Conservation (phyloP, 2,888 invertebrate species). For the Torymus auratus region DNA sequence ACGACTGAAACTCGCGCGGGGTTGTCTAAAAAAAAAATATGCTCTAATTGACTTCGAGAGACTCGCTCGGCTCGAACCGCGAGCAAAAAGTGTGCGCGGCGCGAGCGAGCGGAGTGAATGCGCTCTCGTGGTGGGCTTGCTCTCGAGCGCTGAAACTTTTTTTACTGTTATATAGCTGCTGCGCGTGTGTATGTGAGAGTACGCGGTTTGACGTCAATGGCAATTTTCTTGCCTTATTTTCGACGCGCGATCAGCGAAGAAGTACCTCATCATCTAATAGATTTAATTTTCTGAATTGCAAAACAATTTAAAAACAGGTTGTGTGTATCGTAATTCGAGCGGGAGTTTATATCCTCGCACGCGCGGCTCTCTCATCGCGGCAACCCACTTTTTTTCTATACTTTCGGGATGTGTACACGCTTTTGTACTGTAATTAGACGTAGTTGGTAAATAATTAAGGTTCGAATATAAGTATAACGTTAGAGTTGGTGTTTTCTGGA, state of each 20-base stretch:
- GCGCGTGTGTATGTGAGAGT: background rate
- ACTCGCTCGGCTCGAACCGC: too few relatives aligned
- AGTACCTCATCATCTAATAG: slow-evolving; percentile 20
- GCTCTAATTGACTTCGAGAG: too few relatives aligned
- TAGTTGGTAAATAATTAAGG: too few relatives aligned
- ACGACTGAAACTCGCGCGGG: too few relatives aligned
- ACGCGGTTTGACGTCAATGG: slow-evolving; percentile 37
- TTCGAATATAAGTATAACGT: too few relatives aligned
- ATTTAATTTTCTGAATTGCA: slow-evolving; percentile 29
- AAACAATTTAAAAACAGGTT: slow-evolving; percentile 18
- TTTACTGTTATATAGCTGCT: slow-evolving; percentile 3
- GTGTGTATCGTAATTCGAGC: slow-evolving; percentile 3
- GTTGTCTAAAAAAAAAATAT: too few relatives aligned
- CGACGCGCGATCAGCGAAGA: background rate
- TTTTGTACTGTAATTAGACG: too few relatives aligned
- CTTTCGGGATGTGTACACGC: too few relatives aligned
- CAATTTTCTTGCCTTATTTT: slow-evolving; percentile 33
- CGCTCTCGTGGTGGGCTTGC: background rate
- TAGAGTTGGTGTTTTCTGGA: too few relatives aligned
- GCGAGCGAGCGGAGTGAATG: background rate
- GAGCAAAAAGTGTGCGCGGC: too few relatives aligned
- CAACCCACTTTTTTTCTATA: too few relatives aligned
- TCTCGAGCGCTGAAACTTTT: slow-evolving; percentile 7
- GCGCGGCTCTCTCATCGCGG: too few relatives aligned
- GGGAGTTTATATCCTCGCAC: background rate